Evolutionary conservation across 2,113 vertebrate species (phyloP).

Genomic region (Lagopus leucura): DNA sequence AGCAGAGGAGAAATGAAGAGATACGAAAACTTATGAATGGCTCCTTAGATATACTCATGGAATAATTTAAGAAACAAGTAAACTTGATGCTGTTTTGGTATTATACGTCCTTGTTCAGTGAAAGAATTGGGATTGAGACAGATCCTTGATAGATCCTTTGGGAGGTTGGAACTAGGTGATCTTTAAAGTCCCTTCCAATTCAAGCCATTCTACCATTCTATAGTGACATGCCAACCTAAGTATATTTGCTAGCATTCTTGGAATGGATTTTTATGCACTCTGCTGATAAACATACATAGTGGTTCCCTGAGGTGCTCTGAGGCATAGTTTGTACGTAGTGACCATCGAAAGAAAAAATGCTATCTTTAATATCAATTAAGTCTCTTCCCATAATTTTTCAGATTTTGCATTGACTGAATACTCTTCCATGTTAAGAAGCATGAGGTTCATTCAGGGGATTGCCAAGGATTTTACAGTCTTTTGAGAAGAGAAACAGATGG

Average conservation of each 20-base stretch:
- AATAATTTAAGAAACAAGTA: not conserved
- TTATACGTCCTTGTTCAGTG: not conserved
- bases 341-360: no score
- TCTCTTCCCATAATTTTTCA: not conserved
- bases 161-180: not conserved
- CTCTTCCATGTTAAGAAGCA: not conserved
- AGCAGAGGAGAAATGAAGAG: not conserved
- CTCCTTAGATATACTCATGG: not conserved
- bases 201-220: not conserved
- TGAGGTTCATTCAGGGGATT: not conserved
- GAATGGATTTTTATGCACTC: not conserved
- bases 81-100: not conserved
- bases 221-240: not conserved
- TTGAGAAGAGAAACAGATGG: constrained; percentile 58
- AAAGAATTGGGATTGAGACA: not conserved
- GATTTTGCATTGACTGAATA: not conserved
- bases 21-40: not conserved
- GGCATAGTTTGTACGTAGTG: not conserved
- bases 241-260: not conserved
- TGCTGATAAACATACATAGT: not conserved
- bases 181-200: not conserved
- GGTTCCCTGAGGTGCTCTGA: not conserved
- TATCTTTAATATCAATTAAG: not conserved
- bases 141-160: not conserved
- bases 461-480: constrained; percentile 50